Conservation (phyloP, 1,140 invertebrate species). For the Procambarus clarkii region DNA sequence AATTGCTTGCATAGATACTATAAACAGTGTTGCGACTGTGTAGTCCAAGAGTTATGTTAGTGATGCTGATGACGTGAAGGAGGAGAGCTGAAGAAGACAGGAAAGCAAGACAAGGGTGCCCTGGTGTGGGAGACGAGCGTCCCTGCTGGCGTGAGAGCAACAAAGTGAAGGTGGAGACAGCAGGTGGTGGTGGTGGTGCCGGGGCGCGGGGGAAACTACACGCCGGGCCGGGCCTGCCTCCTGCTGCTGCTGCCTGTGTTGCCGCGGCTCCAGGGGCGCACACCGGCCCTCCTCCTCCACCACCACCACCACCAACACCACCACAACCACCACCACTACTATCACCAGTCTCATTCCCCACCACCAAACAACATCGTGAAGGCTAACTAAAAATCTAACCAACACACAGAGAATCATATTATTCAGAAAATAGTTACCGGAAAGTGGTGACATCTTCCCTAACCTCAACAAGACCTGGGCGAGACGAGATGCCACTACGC, state of each 20-base stretch:
- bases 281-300: background rate
- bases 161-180: slow-evolving; percentile 65
- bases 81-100: slow-evolving; percentile 27
- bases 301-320: background rate
- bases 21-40: slow-evolving; percentile 13
- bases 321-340: background rate
- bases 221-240: slow-evolving; percentile 29
- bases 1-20: slow-evolving; percentile 57
- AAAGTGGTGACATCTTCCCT: slow-evolving; percentile 4
- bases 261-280: slow-evolving; percentile 21
- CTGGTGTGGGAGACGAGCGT: slow-evolving; percentile 8
- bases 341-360: background rate
- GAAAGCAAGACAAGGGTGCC: slow-evolving; percentile 44
- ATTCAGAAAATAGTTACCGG: background rate
- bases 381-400: background rate
- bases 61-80: slow-evolving; percentile 41
- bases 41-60: slow-evolving; percentile 11
- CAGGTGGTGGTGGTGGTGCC: slow-evolving; percentile 55
- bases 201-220: slow-evolving; percentile 59
- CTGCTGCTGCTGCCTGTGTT: slow-evolving; percentile 53
- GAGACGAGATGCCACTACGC: slow-evolving; percentile 3
- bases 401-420: background rate
- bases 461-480: slow-evolving; percentile 3
- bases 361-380: background rate
- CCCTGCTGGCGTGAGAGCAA: slow-evolving; percentile 47